Evolutionary conservation across 2,888 invertebrate genomes (phyloP), one percentile per base, ranked within the genome.

Genomic region (Morpho deidamia): DNA sequence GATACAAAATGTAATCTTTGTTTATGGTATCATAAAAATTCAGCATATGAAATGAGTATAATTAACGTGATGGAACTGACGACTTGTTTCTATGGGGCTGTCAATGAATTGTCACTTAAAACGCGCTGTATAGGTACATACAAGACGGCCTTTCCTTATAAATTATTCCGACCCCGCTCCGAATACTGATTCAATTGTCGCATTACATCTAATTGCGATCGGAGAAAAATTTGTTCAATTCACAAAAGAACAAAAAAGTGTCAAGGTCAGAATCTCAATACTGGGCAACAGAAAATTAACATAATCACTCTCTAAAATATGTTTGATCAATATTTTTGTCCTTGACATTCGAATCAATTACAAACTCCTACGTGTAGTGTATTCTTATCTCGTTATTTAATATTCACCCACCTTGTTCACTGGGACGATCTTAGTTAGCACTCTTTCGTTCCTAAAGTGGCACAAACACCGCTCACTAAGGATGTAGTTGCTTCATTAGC

Each of bases 241-340:
- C 61, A 53, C 58, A 64, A 59, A 60, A 62, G 62, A 68, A 48
- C 58, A 32, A 34, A 40, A 34, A 34, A 23, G 54, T 56, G 53
- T 58, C 60, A 64, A 62, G 59, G 60, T 60, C 58, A 55, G 33
- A 53, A 54, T 53, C 51, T 48, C 12, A 47, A 54, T 8, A 46
- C 39, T 46, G 35, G 33, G 11, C 11, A 43, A 33, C 39, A 33
- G 34, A 40, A 44, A 53, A 58, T 40, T 42, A 53, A 53, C 43
- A 49, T 11, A 57, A 53, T 53, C 44, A 34, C 46, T 53, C 53
- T 41, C 44, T 49, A 45, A 60, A 60, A 37, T 14, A 60, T 71
- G 72, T 68, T 72, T 83, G 80, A 81, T 87, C 87, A 76, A 87
- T 87, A 86, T 74, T 67, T 65, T 69, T 80, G 86, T 81, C 87